These are phyloP conservation scores for Agonopterix alstromeriana DNA, from an alignment of 2,888 invertebrate genomes.

Conservation along the genomic window DNA sequence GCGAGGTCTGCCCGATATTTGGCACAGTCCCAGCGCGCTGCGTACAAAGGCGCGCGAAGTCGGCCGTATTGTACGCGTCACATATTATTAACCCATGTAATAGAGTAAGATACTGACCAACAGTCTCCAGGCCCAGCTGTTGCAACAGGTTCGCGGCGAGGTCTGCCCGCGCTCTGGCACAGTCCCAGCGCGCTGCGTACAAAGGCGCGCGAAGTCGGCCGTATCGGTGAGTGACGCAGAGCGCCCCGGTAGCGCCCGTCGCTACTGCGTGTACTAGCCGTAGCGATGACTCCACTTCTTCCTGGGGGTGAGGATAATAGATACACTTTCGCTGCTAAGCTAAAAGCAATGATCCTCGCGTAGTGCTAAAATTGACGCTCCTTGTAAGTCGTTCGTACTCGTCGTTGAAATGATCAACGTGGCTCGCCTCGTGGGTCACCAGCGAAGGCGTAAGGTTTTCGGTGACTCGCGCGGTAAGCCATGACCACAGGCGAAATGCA, in stretches of 20 bases:
- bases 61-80: constrained; percentile 82
- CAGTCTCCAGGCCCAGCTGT: constrained; percentile 81
- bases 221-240: constrained; percentile 84
- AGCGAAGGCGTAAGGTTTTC: too few species aligned
- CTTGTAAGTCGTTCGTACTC: too few species aligned
- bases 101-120: background rate
- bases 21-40: constrained; percentile 83
- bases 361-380: too few species aligned
- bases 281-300: constrained; percentile 81
- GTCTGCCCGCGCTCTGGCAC: constrained; percentile 86
- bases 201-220: constrained; percentile 82
- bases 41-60: constrained; percentile 81
- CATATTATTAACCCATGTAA: too few species aligned
- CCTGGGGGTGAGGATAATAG: constrained; percentile 39
- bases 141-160: constrained; percentile 85
- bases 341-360: too few species aligned
- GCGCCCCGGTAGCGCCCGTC: constrained; percentile 81
- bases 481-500: too few species aligned
- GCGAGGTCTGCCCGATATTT: constrained; percentile 88
- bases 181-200: constrained; percentile 83
- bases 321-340: too few species aligned
- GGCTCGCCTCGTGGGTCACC: too few species aligned
- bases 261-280: constrained; percentile 86
- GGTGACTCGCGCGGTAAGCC: too few species aligned
- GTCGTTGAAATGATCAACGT: too few species aligned